phyloP scores from a whole-genome alignment of 2,113 vertebrate genomes.

The Nematolebias whitei region DNA sequence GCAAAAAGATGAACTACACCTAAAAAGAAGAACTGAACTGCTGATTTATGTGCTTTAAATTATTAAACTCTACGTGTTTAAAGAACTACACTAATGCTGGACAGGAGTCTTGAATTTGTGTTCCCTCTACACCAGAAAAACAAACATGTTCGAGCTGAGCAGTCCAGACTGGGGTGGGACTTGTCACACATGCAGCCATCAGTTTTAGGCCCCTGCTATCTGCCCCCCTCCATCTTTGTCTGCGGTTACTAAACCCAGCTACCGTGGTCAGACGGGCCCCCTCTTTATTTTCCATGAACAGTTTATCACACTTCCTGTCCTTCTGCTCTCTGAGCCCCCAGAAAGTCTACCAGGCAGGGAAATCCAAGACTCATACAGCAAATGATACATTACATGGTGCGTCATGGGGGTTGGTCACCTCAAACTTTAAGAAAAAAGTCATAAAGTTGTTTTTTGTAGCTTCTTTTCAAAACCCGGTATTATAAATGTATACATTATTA shows the following conservation, averaged over 20 bases:
- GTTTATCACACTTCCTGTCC: constrained; percentile 68
- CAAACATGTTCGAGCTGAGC: too few relatives aligned
- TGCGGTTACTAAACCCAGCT: constrained; percentile 54
- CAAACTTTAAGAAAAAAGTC: too few relatives aligned
- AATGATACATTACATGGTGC: constrained; percentile 34
- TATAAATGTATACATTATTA: too few relatives aligned
- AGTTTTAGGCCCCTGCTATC: constrained; percentile 38
- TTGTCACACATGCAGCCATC: constrained; percentile 12
- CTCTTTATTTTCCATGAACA: constrained; percentile 51
- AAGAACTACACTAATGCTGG: too few relatives aligned
- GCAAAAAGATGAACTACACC: too few relatives aligned
- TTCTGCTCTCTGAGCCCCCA: constrained; percentile 31
- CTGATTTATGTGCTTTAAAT: too few relatives aligned
- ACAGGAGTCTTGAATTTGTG: too few relatives aligned
- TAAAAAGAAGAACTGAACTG: too few relatives aligned
- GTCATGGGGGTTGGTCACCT: not conserved
- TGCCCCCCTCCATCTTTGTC: constrained; percentile 46
- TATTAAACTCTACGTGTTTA: too few relatives aligned
- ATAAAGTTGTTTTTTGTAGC: too few relatives aligned
- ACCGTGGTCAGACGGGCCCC: constrained; percentile 45
- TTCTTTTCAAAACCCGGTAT: too few relatives aligned
- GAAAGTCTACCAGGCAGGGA: constrained; percentile 51
- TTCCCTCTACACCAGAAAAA: too few relatives aligned
- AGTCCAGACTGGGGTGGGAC: not conserved
- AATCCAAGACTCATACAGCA: constrained; percentile 52